These are phyloP conservation scores for Hypolimnas misippus DNA, from an alignment of 2,888 invertebrate species.

Conservation along the genomic window DNA sequence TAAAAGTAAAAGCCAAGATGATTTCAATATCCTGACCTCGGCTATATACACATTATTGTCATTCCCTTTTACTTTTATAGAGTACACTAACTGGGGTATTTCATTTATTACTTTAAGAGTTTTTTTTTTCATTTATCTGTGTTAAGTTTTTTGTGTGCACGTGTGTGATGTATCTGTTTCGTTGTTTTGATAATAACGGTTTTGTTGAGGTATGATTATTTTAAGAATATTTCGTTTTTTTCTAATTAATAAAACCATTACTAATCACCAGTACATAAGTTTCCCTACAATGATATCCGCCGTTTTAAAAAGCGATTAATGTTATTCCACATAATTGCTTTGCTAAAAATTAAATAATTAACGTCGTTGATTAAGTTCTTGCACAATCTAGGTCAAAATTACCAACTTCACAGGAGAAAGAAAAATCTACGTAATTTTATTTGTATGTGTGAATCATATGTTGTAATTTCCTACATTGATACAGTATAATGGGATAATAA, in stretches of 20 bases:
- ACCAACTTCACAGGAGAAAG: too few species aligned
- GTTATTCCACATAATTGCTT: too few species aligned
- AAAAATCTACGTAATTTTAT: too few species aligned
- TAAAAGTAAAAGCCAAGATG: conserved; percentile 41
- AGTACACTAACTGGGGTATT: conserved; percentile 18
- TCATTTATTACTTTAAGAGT: conserved; percentile 10
- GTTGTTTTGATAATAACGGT: conserved; percentile 35
- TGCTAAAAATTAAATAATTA: too few species aligned
- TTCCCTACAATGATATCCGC: too few species aligned
- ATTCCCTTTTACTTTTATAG: conserved; percentile 42
- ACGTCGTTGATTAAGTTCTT: too few species aligned
- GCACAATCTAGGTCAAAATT: too few species aligned
- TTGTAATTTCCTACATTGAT: too few species aligned
- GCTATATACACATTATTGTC: conserved; percentile 25
- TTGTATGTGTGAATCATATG: too few species aligned
- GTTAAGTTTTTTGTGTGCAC: conserved; percentile 13
- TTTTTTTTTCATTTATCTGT: conserved; percentile 17
- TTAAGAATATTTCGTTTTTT: not conserved
- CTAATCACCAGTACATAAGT: not conserved
- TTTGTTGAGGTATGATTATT: conserved; percentile 37
- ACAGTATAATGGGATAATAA: too few species aligned
- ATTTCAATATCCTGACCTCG: conserved; percentile 36
- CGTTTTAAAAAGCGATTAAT: too few species aligned
- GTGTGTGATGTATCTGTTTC: conserved; percentile 39
- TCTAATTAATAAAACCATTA: not conserved